A percentile compares a stretch with the other conserved stretches of the same genome.
phyloP scores from a whole-genome alignment of 2,888 invertebrate genomes.

The Phaonia tiefii region DNA sequence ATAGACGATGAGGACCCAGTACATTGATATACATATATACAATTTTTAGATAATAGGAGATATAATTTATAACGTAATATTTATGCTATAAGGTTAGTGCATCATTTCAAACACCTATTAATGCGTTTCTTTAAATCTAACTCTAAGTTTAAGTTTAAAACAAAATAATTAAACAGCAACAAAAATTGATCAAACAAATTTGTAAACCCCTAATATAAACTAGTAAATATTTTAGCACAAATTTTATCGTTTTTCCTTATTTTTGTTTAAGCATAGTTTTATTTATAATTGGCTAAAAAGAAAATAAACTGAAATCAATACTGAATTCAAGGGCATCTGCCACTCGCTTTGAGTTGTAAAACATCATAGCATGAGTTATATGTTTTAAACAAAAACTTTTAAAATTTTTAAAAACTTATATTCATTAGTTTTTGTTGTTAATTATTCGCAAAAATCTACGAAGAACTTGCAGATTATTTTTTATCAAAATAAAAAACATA shows the following conservation, averaged over 20 bases:
- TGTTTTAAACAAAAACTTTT: conserved; percentile 38
- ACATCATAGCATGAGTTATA: conserved; percentile 34
- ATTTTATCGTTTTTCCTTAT: conserved; percentile 62
- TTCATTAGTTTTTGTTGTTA: too few species aligned
- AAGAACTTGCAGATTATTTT: conserved; percentile 52
- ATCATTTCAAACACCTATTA: conserved; percentile 47
- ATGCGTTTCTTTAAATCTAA: conserved; percentile 54
- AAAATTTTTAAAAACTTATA: too few species aligned
- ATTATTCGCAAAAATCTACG: conserved; percentile 6
- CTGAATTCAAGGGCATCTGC: conserved; percentile 47
- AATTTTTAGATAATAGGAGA: conserved; percentile 5
- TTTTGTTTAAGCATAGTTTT: conserved; percentile 33
- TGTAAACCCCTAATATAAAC: conserved; percentile 41
- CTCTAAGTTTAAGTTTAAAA: conserved; percentile 41
- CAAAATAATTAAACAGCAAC: conserved; percentile 26
- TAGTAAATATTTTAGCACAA: conserved; percentile 70
- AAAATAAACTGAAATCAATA: not conserved
- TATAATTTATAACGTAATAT: conserved; percentile 42
- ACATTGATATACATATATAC: not conserved
- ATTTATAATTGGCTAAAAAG: conserved; percentile 19
- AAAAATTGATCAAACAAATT: conserved; percentile 38
- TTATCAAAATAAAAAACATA: conserved; percentile 45
- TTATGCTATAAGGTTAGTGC: conserved; percentile 63
- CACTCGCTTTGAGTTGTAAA: conserved; percentile 49
- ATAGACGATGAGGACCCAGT: not conserved